Conservation (phyloP, 2,888 invertebrate species). For the Neoascia interrupta region DNA sequence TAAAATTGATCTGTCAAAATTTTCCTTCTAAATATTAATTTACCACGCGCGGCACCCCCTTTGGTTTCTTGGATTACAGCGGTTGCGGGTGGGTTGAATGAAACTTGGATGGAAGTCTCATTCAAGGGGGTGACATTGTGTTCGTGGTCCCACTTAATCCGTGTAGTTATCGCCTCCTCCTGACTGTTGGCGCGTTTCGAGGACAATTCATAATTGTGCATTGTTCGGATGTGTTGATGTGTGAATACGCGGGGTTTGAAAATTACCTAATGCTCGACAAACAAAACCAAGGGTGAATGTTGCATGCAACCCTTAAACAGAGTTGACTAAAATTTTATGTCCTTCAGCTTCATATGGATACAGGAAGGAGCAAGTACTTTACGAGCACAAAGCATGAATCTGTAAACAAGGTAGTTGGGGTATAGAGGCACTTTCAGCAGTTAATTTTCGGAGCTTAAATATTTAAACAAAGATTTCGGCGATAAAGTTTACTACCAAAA, state of each 20-base stretch:
- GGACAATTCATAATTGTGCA: conserved; percentile 62
- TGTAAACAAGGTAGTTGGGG: no score
- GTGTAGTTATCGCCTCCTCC: conserved; percentile 31
- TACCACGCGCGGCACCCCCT: conserved; percentile 11
- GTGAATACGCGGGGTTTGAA: conserved; percentile 54
- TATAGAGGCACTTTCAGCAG: no score
- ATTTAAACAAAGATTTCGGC: no score
- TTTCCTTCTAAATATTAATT: conserved; percentile 57
- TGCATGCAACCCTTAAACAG: conserved; percentile 36
- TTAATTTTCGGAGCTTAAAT: no score
- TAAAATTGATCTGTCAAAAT: conserved; percentile 63
- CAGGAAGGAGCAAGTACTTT: no score
- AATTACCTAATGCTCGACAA: conserved; percentile 41
- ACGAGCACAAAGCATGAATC: no score
- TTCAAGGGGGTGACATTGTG: conserved; percentile 50
- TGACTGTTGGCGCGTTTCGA: conserved; percentile 7
- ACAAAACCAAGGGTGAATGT: conserved; percentile 1
- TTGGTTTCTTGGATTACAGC: background rate
- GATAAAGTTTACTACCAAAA: no score
- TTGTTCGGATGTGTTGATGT: conserved; percentile 69
- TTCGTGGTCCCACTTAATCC: conserved; percentile 53
- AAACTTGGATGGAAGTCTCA: conserved; percentile 11
- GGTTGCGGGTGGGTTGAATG: background rate
- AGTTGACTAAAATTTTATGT: conserved; percentile 30
- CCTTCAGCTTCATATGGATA: no score